Evolutionary conservation across 2,113 vertebrate genomes (phyloP).

Genomic region (Gnathonemus longibarbis): DNA sequence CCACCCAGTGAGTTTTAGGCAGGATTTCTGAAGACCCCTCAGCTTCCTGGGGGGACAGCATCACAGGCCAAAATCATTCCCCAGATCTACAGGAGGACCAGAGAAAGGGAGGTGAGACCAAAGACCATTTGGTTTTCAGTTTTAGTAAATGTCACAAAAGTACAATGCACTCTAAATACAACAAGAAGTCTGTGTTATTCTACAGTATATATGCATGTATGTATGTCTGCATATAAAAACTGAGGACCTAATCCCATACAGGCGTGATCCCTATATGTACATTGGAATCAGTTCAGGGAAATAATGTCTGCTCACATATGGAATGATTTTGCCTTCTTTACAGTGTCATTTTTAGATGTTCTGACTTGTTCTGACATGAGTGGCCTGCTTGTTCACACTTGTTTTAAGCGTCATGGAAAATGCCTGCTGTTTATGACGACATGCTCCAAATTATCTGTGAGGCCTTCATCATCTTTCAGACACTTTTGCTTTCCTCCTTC

Average conservation of each 20-base stretch:
- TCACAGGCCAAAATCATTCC: background rate
- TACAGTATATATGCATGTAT: background rate
- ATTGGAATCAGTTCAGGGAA: background rate
- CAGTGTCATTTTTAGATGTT: background rate
- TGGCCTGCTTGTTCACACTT: background rate
- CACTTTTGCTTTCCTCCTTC: background rate
- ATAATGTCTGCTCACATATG: background rate
- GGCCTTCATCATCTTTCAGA: constrained; percentile 18
- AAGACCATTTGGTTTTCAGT: background rate
- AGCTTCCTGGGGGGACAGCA: background rate
- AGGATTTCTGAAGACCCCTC: background rate
- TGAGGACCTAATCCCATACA: background rate
- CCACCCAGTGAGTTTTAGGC: background rate
- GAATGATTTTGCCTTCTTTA: background rate
- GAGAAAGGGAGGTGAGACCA: background rate
- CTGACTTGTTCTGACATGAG: background rate
- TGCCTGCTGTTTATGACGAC: constrained; percentile 20
- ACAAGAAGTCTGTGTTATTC: background rate
- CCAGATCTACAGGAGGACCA: background rate
- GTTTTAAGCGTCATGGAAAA: background rate
- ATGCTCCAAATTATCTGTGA: constrained; percentile 27
- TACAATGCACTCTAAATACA: background rate
- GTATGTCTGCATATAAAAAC: background rate
- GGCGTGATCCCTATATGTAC: background rate
- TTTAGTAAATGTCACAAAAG: background rate